Conservation (phyloP, 2,888 invertebrate genomes). For the Drosophila fulvimacula region DNA sequence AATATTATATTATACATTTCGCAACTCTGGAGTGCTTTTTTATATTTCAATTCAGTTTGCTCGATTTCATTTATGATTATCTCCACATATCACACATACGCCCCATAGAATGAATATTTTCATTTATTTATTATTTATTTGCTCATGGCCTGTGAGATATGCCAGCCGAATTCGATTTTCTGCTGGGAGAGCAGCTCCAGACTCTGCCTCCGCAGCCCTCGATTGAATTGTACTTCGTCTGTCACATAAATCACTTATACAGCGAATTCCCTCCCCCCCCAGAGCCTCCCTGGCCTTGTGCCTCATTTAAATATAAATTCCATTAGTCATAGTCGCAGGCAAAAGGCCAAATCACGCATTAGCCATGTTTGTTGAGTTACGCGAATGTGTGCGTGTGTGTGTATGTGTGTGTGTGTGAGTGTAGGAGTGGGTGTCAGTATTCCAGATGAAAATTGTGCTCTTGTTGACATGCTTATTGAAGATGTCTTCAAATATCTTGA, state of each 20-base stretch:
- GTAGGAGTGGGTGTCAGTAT: neutral
- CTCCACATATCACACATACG: constrained; percentile 46
- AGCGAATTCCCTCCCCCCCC: neutral
- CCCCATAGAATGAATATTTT: constrained; percentile 11
- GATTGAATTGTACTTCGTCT: constrained; percentile 35
- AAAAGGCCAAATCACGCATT: constrained; percentile 36
- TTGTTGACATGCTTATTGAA: constrained; percentile 9
- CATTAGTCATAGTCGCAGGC: constrained; percentile 62
- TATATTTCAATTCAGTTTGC: constrained; percentile 3
- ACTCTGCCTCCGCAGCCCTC: neutral
- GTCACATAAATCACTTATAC: constrained; percentile 56
- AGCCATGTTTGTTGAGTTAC: constrained; percentile 29
- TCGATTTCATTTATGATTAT: constrained; percentile 10
- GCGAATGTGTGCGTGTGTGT: too few relatives aligned
- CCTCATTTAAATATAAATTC: constrained; percentile 68
- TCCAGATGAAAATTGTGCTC: constrained; percentile 12
- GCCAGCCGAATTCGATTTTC: constrained; percentile 57
- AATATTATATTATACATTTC: neutral
- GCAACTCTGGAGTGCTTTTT: constrained; percentile 1
- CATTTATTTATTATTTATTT: neutral
- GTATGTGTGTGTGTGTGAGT: neutral
- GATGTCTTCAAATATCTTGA: constrained; percentile 3
- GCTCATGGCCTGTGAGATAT: constrained; percentile 18
- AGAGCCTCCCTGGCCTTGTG: neutral
- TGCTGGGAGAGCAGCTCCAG: constrained; percentile 19